Evolutionary conservation across 37 sponge, comb jelly and placozoan genomes (phyloP).

Genomic region (Hormiphora californensis): DNA sequence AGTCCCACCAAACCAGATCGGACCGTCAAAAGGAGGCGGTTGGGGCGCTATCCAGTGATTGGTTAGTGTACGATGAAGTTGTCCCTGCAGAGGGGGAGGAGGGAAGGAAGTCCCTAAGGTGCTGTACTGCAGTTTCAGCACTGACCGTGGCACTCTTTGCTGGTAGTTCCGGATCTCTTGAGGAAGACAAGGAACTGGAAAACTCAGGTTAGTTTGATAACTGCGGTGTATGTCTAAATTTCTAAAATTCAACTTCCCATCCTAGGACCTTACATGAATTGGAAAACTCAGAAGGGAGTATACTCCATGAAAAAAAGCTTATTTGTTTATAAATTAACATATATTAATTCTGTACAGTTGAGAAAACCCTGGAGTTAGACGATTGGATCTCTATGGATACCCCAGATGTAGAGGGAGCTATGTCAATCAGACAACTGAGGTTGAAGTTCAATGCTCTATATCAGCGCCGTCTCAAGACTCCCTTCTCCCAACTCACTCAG

Average conservation of each 20-base stretch:
- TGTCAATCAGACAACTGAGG: constrained; percentile 33
- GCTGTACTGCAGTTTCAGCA: constrained; percentile 7
- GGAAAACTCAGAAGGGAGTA: too few relatives aligned
- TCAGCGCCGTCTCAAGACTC: constrained; percentile 47
- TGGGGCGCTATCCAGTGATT: neutral
- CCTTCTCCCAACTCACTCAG: constrained; percentile 50
- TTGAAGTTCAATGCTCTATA: constrained; percentile 48
- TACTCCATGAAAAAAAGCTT: too few relatives aligned
- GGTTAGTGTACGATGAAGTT: constrained; percentile 27
- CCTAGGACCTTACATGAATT: too few relatives aligned
- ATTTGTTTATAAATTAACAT: too few relatives aligned
- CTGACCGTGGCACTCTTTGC: constrained; percentile 28
- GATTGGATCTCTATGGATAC: constrained; percentile 31
- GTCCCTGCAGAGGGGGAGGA: neutral
- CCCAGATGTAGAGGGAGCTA: constrained; percentile 19
- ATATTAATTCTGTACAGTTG: neutral
- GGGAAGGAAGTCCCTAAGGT: neutral
- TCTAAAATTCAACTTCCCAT: too few relatives aligned
- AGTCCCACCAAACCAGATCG: too few relatives aligned
- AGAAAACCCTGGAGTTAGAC: constrained; percentile 16
- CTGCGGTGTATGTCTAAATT: too few relatives aligned
- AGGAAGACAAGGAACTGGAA: neutral
- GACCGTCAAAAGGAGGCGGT: neutral
- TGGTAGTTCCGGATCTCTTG: constrained; percentile 25
- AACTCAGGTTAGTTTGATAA: too few relatives aligned